Evolutionary conservation across 2,113 vertebrate genomes (phyloP).

Genomic region (Ailurus styani): DNA sequence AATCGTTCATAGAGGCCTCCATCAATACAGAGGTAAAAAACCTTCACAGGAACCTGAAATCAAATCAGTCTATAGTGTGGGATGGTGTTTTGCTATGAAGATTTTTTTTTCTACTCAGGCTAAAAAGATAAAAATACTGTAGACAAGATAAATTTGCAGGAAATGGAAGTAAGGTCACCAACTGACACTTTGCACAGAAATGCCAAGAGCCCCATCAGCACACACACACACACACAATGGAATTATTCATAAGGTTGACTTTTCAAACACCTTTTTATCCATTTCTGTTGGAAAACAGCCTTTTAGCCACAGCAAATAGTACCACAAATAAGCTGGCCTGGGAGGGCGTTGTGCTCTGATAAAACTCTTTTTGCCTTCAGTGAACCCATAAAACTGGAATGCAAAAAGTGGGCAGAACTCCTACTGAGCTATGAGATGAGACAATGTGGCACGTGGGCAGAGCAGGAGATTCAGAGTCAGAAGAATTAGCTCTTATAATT

Average conservation of each 20-base stretch:
- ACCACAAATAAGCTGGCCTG: neutral
- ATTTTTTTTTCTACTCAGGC: neutral
- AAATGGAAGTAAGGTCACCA: constrained; percentile 45
- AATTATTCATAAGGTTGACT: constrained; percentile 61
- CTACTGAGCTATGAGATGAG: neutral
- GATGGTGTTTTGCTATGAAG: neutral
- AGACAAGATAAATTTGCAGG: constrained; percentile 50
- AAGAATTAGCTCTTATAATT: neutral
- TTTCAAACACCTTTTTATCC: constrained; percentile 41
- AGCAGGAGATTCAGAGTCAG: neutral
- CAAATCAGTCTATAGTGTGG: neutral
- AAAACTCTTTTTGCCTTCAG: neutral
- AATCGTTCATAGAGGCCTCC: neutral
- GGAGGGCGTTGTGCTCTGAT: neutral
- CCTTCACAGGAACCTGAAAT: neutral
- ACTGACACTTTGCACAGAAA: constrained; percentile 37
- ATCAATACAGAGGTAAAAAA: neutral
- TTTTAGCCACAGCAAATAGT: neutral
- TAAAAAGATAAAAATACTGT: constrained; percentile 48
- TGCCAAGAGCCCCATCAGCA: neutral
- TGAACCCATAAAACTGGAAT: neutral
- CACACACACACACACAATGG: neutral
- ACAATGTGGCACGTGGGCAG: neutral
- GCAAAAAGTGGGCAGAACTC: neutral
- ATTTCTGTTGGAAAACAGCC: constrained; percentile 6